These are phyloP conservation scores for Bufo gargarizans DNA, from an alignment of 2,113 vertebrate genomes.

Conservation along the genomic window DNA sequence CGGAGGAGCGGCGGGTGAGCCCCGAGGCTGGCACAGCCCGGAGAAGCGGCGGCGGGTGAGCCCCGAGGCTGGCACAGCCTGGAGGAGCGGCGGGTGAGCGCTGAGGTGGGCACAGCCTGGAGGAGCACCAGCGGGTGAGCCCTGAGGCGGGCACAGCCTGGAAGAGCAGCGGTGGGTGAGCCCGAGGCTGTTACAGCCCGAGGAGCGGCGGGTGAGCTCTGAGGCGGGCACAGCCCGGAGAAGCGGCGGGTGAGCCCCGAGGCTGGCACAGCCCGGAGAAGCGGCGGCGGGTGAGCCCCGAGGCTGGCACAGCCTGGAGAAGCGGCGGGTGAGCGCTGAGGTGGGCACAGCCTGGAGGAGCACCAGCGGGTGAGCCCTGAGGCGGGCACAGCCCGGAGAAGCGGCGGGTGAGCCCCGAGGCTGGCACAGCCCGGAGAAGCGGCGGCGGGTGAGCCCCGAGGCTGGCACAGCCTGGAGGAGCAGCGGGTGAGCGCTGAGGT, in stretches of 20 bases:
- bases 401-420: neutral
- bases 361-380: neutral
- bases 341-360: neutral
- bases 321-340: neutral
- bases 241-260: neutral
- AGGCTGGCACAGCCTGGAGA: no score
- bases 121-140: no score
- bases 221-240: neutral
- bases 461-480: no score
- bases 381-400: no score
- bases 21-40: no score
- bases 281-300: neutral
- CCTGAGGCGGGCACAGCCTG: no score
- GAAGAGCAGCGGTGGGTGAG: no score
- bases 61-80: no score
- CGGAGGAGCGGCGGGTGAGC: no score
- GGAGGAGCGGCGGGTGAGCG: neutral
- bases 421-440: neutral
- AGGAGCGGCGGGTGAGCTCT: neutral
- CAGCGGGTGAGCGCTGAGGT: no score
- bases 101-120: no score
- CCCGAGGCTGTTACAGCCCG: neutral
- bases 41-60: neutral
- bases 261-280: neutral
- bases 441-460: neutral